Percentiles rank a stretch among this genome's conserved stretches.
Conservation (phyloP, 2,888 invertebrate genomes). For the Acronicta leporina region DNA sequence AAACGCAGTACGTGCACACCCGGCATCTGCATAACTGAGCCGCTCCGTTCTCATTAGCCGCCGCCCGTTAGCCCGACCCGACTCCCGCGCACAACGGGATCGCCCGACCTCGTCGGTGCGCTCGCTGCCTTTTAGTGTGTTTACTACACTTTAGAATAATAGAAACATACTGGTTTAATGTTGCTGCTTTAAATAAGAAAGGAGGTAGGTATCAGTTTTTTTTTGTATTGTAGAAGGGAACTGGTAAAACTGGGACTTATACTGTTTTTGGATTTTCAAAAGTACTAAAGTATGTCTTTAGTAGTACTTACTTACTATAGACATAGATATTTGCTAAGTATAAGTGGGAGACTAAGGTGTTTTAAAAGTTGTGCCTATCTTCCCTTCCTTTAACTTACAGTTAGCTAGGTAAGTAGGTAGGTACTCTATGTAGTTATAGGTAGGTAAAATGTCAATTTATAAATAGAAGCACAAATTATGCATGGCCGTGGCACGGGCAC, state of each 20-base stretch:
- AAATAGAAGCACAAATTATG: slow-evolving; percentile 58
- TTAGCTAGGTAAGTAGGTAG: neutral
- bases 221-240: slow-evolving; percentile 5
- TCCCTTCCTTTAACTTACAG: slow-evolving; percentile 27
- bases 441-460: slow-evolving; percentile 41
- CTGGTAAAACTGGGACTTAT: slow-evolving; percentile 2
- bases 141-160: slow-evolving; percentile 58
- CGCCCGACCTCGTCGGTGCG: slow-evolving; percentile 61
- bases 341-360: too few relatives aligned
- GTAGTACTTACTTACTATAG: too few relatives aligned
- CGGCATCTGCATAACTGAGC: slow-evolving; percentile 85
- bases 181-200: slow-evolving; percentile 23
- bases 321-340: too few relatives aligned
- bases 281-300: neutral
- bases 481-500: slow-evolving; percentile 56
- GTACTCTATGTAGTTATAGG: neutral
- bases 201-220: slow-evolving; percentile 15
- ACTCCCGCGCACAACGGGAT: slow-evolving; percentile 78
- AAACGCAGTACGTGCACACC: slow-evolving; percentile 62
- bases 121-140: slow-evolving; percentile 55
- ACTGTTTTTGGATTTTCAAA: neutral
- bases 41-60: slow-evolving; percentile 84
- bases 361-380: slow-evolving; percentile 7
- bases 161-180: slow-evolving; percentile 47
- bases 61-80: slow-evolving; percentile 82